phyloP scores from a whole-genome alignment of 92 coral and sea anemone species.

The Porites divaricata region DNA sequence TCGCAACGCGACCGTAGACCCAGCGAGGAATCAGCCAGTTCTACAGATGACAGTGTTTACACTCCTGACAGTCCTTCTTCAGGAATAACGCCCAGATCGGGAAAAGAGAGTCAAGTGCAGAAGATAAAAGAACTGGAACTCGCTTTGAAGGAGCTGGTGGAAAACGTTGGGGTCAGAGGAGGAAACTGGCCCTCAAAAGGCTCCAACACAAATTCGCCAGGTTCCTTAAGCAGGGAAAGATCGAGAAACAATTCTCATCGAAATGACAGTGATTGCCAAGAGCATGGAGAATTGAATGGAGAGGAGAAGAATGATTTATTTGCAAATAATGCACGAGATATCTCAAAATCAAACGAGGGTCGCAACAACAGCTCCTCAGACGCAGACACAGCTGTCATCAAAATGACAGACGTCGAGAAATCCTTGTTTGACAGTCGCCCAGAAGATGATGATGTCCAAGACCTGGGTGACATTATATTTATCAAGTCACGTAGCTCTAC shows the following conservation, averaged over 20 bases:
- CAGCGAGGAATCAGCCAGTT: conserved; percentile 46
- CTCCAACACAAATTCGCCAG: conserved; percentile 18
- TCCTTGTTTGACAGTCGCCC: conserved; percentile 13
- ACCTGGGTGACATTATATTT: conserved; percentile 23
- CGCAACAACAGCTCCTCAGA: conserved; percentile 27
- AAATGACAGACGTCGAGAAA: neutral
- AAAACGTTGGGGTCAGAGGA: conserved; percentile 37
- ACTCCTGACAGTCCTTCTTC: conserved; percentile 40
- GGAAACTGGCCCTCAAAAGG: conserved; percentile 20
- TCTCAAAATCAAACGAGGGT: neutral
- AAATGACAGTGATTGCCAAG: conserved; percentile 16
- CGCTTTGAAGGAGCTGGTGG: conserved; percentile 70
- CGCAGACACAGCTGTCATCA: conserved; percentile 23
- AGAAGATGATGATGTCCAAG: conserved; percentile 17
- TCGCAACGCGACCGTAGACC: conserved; percentile 15
- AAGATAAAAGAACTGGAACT: conserved; percentile 49
- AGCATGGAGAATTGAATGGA: conserved; percentile 23
- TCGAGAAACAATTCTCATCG: conserved; percentile 16
- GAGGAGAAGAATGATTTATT: conserved; percentile 17
- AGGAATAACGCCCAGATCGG: conserved; percentile 33
- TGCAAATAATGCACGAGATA: conserved; percentile 3
- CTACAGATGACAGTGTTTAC: conserved; percentile 31
- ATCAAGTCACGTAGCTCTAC: conserved; percentile 18
- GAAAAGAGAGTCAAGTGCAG: conserved; percentile 34
- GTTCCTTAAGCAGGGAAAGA: conserved; percentile 24